A percentile compares a stretch with the other conserved stretches of the same genome.
phyloP scores from a whole-genome alignment of 2,113 vertebrate genomes.

The Pseudopipra pipra region DNA sequence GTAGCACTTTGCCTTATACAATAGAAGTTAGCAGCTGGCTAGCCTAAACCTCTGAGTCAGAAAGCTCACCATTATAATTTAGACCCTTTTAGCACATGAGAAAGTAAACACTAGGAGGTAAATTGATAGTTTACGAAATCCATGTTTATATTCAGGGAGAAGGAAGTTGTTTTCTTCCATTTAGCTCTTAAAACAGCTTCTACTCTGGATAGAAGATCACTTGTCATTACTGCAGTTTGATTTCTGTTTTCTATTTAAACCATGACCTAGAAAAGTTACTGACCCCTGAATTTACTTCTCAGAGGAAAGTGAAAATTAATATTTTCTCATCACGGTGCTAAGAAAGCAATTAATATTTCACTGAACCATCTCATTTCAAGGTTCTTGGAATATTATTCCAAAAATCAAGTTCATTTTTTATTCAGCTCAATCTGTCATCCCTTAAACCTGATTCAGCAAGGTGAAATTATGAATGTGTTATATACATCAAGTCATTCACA shows the following conservation, averaged over 20 bases:
- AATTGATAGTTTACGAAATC: not conserved
- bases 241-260: slow-evolving; percentile 31
- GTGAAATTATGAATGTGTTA: not conserved
- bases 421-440: not conserved
- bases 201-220: not conserved
- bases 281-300: not conserved
- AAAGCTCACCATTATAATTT: not conserved
- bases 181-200: not conserved
- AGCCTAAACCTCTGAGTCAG: not conserved
- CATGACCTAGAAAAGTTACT: not conserved
- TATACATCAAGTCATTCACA: not conserved
- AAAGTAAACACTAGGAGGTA: slow-evolving; percentile 10
- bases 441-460: not conserved
- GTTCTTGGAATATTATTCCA: not conserved
- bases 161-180: not conserved
- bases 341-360: not conserved
- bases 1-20: not conserved
- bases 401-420: not conserved
- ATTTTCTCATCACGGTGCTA: not conserved
- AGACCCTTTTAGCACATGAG: not conserved
- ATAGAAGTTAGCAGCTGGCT: not conserved
- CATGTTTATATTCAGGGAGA: not conserved
- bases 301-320: not conserved
- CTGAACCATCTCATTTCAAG: not conserved
- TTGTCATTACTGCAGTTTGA: not conserved